A percentile compares a stretch with the other conserved stretches of the same genome.
Evolutionary conservation across 2,113 vertebrate species (phyloP).

Genomic region (Mormyrus lacerda): DNA sequence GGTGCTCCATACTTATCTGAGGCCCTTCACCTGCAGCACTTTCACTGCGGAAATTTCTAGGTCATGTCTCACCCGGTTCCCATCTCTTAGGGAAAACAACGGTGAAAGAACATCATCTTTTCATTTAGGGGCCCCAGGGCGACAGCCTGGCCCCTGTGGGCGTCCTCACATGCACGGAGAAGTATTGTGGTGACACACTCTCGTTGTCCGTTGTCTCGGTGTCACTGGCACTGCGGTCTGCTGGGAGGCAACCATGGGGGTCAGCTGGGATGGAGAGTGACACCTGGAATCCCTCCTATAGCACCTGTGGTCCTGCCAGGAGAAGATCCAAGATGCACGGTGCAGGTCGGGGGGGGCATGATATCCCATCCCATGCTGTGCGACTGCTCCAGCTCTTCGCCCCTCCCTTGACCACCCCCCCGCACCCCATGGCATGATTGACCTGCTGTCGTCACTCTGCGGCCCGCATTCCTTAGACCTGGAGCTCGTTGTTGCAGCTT

Average conservation of each 20-base stretch:
- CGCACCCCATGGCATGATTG: background rate
- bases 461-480: background rate
- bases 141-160: conserved; percentile 45
- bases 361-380: background rate
- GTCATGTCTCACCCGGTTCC: conserved; percentile 41
- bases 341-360: background rate
- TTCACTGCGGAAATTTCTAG: conserved; percentile 43
- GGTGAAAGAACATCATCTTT: conserved; percentile 47
- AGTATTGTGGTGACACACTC: background rate
- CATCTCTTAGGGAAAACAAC: conserved; percentile 39
- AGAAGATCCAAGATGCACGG: too few relatives aligned
- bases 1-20: conserved; percentile 53
- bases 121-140: conserved; percentile 50
- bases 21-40: conserved; percentile 44
- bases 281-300: background rate
- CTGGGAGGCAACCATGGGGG: background rate
- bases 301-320: background rate
- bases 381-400: background rate
- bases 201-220: background rate
- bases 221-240: background rate
- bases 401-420: background rate
- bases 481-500: background rate
- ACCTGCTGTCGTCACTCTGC: background rate
- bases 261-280: background rate
- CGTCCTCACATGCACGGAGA: conserved; percentile 27